These are phyloP conservation scores for Diarsia dahlii DNA, from an alignment of 2,888 invertebrate genomes.

Conservation along the genomic window DNA sequence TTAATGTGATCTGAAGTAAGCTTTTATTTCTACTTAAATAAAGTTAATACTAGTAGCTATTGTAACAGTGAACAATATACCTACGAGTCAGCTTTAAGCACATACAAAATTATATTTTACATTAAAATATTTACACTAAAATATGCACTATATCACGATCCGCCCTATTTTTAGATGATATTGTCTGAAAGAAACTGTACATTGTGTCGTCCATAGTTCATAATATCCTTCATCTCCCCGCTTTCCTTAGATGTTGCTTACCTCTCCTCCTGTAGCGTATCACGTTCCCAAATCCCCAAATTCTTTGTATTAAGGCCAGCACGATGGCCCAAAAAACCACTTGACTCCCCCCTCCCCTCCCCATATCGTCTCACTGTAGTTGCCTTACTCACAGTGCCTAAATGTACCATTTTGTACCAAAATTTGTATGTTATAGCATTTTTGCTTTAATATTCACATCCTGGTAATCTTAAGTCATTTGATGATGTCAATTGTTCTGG, in stretches of 20 bases:
- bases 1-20: constrained; percentile 89
- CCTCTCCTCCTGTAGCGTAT: constrained; percentile 8
- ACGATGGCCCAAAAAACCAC: constrained; percentile 25
- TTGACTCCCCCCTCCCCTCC: constrained; percentile 57
- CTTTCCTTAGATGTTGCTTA: constrained; percentile 51
- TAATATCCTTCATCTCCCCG: constrained; percentile 60
- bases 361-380: constrained; percentile 94
- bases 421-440: constrained; percentile 87
- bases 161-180: constrained; percentile 87
- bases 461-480: constrained; percentile 83
- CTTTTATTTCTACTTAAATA: constrained; percentile 72
- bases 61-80: constrained; percentile 73
- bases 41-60: constrained; percentile 66
- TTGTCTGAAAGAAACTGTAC: constrained; percentile 71
- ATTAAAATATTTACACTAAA: constrained; percentile 74
- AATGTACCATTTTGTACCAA: constrained; percentile 89
- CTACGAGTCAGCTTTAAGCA: constrained; percentile 82
- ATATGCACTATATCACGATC: constrained; percentile 87
- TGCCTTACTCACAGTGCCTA: constrained; percentile 97
- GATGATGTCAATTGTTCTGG: constrained; percentile 77
- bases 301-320: constrained; percentile 6
- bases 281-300: constrained; percentile 4
- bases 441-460: constrained; percentile 86
- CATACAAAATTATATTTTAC: constrained; percentile 81
- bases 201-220: constrained; percentile 70